phyloP scores from a whole-genome alignment of 1,140 invertebrate genomes.

The Acromyrmex charruanus region DNA sequence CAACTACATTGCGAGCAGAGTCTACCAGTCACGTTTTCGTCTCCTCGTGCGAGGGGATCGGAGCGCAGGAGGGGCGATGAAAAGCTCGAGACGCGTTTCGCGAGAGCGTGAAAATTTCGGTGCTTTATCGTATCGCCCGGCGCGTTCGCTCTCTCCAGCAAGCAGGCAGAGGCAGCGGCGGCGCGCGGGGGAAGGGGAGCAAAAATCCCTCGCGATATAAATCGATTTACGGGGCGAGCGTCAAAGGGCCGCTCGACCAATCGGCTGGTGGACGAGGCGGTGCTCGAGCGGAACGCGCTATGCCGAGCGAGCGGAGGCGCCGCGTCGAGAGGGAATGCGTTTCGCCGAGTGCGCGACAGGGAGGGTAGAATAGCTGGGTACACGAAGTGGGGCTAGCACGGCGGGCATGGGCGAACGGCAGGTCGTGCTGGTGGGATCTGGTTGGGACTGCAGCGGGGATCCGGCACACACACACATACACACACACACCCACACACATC shows the following conservation, averaged over 20 bases:
- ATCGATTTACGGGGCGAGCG: constrained; percentile 77
- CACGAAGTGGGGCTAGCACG: constrained; percentile 61
- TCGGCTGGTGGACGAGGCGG: constrained; percentile 59
- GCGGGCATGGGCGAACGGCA: constrained; percentile 44
- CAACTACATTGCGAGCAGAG: neutral
- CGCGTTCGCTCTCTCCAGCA: constrained; percentile 5
- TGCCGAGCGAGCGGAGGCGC: constrained; percentile 13
- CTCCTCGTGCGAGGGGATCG: neutral
- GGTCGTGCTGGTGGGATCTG: constrained; percentile 3
- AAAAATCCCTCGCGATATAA: constrained; percentile 74
- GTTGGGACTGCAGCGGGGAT: constrained; percentile 26
- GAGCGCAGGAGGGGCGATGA: neutral
- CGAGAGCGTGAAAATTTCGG: constrained; percentile 70
- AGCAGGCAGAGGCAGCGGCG: neutral
- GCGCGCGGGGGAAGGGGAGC: constrained; percentile 33
- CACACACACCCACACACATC: constrained; percentile 37
- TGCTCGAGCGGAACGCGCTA: constrained; percentile 57
- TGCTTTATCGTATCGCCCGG: constrained; percentile 25
- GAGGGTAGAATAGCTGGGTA: constrained; percentile 70
- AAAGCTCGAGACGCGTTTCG: constrained; percentile 36
- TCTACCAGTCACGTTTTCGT: neutral
- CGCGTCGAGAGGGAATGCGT: constrained; percentile 27
- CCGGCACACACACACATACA: constrained; percentile 41
- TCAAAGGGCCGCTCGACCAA: constrained; percentile 59
- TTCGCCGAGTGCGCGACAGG: constrained; percentile 61